Conservation (phyloP, 2,113 vertebrate species). For the Merops nubicus region DNA sequence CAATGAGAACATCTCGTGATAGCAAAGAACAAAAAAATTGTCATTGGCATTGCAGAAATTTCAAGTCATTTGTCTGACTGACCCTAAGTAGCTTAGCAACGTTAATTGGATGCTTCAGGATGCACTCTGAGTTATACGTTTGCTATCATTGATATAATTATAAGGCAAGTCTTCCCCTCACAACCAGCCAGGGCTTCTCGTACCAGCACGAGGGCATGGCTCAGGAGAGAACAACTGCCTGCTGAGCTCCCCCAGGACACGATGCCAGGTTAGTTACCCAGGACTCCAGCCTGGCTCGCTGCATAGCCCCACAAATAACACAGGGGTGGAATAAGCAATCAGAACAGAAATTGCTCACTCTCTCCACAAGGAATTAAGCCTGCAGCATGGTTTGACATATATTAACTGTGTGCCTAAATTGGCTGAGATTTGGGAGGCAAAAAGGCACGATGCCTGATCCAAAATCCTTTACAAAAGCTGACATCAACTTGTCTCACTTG, state of each 20-base stretch:
- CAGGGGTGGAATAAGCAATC: neutral
- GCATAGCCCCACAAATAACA: neutral
- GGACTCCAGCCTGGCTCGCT: neutral
- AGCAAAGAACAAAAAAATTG: neutral
- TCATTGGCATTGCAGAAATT: neutral
- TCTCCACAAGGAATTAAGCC: constrained; percentile 1
- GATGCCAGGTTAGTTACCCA: neutral
- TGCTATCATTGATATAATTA: neutral
- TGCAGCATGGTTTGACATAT: neutral
- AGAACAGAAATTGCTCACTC: neutral
- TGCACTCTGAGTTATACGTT: neutral
- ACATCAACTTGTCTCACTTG: neutral
- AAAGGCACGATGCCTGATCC: neutral
- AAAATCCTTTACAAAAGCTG: neutral
- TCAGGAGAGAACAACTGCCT: neutral
- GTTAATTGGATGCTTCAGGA: neutral
- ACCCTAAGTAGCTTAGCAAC: neutral
- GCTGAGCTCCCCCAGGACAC: neutral
- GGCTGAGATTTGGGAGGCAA: neutral
- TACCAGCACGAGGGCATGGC: neutral
- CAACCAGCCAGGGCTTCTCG: neutral
- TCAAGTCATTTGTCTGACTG: neutral
- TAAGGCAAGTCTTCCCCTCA: neutral
- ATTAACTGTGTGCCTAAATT: neutral
- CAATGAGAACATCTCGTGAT: neutral